Conservation (phyloP, 2,797 vertebrate species). For the Tenualosa thibaudeaui region DNA sequence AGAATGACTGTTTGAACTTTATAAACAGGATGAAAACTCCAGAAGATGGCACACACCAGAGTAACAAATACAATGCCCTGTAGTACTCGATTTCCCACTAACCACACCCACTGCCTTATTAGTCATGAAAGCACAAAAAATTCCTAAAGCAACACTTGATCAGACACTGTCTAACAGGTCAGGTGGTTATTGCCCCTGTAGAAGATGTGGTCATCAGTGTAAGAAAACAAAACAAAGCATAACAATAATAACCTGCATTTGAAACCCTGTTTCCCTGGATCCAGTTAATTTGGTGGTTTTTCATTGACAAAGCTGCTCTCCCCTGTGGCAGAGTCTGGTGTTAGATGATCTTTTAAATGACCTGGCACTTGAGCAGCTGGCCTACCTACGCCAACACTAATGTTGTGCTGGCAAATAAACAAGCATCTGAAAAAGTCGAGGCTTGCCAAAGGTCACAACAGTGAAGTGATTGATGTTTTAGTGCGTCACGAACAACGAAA, state of each 20-base stretch:
- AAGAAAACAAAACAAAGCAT: not conserved
- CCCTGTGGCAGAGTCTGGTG: constrained; percentile 48
- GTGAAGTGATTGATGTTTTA: constrained; percentile 12
- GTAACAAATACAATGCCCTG: constrained; percentile 11
- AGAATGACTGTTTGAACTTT: not conserved
- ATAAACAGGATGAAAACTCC: not conserved
- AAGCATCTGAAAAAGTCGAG: constrained; percentile 36
- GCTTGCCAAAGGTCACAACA: not conserved
- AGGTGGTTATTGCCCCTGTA: constrained; percentile 6
- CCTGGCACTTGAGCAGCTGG: constrained; percentile 50
- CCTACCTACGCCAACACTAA: constrained; percentile 51
- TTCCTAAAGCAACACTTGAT: not conserved
- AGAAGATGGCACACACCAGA: constrained; percentile 8
- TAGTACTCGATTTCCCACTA: not conserved
- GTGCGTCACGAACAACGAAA: not conserved
- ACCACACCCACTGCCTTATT: not conserved
- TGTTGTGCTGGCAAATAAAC: constrained; percentile 51
- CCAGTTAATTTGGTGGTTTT: constrained; percentile 29
- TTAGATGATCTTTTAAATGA: constrained; percentile 53
- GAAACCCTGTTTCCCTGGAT: constrained; percentile 8
- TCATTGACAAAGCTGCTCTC: constrained; percentile 35
- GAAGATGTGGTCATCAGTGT: not conserved
- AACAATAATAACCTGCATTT: constrained; percentile 18
- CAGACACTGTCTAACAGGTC: not conserved
- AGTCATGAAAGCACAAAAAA: not conserved